Evolutionary conservation across 2,797 vertebrate genomes (phyloP), one percentile per base, ranked within the genome.

Genomic region (Allenopithecus nigroviridis): DNA sequence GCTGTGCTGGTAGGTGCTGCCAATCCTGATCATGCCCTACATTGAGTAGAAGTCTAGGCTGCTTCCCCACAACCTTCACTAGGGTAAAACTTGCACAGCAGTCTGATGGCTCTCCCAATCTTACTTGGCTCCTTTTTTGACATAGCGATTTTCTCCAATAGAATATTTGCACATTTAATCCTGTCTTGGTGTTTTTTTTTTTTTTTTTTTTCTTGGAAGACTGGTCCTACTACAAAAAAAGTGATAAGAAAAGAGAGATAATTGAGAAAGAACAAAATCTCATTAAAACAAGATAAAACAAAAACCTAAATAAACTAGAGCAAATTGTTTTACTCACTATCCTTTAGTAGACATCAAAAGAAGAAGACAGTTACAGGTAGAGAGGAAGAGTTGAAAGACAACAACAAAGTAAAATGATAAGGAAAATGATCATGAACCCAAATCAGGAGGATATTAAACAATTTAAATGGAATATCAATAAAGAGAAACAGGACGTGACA

Each of bases 391-490:
- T 99, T 0, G 99, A 99, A 98, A 98, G 99, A 88, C 99, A 99
- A 88, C 96, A 99, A 19, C 99, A 97, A 99, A 99, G 93, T 99
- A 99, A 96, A 99, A 99, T 98, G 99, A 99, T 96, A 99, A 99
- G 83, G 98, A 98, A 74, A 98, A 98, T 97, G 99, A 99, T 17
- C 98, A 98, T 3, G 99, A 99, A 19, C 98, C 99, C n/a, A 99
- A 99, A 96, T 99, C 99, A 0, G 99, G 99, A 99, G 93, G 99
- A 99, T 0, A 99, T 99, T n/a, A 99, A 99, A 99, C 99, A 99
- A 99, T 99, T 99, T 98, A 99, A 99, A 68, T 98, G 99, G 95
- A 99, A 99, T 98, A 99, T 99, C 9, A 99, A 99, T 0, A 99
- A 99, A 96, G 99, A 99, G 92, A 99, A 99, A 80, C 99, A 99